These are phyloP conservation scores for Lycia hirtaria DNA, from an alignment of 2,888 invertebrate species.

Conservation along the genomic window DNA sequence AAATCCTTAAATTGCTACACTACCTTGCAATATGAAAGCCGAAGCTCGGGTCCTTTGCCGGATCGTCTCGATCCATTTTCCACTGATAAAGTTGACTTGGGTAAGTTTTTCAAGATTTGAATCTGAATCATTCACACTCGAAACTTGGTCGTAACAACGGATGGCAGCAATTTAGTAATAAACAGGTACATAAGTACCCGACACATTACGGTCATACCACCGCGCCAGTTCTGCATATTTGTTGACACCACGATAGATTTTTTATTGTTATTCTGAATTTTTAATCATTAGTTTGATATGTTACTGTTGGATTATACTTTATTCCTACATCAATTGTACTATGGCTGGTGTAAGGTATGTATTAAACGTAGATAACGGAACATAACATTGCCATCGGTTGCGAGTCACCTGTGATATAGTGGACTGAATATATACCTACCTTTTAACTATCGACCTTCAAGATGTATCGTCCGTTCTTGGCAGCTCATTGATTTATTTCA, in stretches of 20 bases:
- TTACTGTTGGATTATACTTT: neutral
- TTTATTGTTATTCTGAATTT: neutral
- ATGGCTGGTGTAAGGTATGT: neutral
- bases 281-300: neutral
- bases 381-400: neutral
- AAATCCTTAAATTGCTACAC: conserved; percentile 75
- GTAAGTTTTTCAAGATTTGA: conserved; percentile 65
- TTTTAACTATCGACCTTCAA: neutral
- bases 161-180: conserved; percentile 42
- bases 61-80: conserved; percentile 85
- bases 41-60: conserved; percentile 78
- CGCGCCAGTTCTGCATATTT: conserved; percentile 3
- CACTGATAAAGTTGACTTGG: conserved; percentile 82
- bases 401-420: neutral
- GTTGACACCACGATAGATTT: neutral
- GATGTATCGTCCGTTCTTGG: too few relatives aligned
- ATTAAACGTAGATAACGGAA: neutral
- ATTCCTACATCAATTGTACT: neutral
- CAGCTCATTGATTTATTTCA: too few relatives aligned
- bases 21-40: conserved; percentile 85
- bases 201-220: conserved; percentile 3
- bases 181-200: conserved; percentile 17
- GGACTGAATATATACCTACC: neutral
- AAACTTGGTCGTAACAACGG: conserved; percentile 27
- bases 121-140: too few relatives aligned